These are phyloP conservation scores for Rynchops niger DNA, from an alignment of 2,113 vertebrate species.

Conservation along the genomic window DNA sequence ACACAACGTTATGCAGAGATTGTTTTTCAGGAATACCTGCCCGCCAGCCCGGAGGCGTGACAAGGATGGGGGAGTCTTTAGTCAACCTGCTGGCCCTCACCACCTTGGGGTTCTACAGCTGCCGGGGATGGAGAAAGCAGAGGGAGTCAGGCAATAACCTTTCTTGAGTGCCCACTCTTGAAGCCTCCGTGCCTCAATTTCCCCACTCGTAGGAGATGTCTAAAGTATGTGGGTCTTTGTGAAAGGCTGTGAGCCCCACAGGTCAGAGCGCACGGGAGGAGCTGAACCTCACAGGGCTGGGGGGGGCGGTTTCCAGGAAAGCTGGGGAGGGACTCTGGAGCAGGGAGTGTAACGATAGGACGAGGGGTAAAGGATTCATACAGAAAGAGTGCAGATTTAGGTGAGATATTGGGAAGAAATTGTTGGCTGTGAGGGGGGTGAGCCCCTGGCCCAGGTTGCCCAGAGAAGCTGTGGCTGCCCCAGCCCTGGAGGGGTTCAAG, in stretches of 20 bases:
- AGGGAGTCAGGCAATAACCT: rapidly evolving
- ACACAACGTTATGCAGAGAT: rapidly evolving
- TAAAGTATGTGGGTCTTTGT: rapidly evolving
- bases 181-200: not conserved
- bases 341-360: rapidly evolving
- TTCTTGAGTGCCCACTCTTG: too few species aligned
- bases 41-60: not conserved
- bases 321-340: not conserved
- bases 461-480: too few species aligned
- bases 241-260: not conserved
- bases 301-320: not conserved
- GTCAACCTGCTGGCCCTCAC: too few species aligned
- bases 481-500: not conserved
- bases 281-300: not conserved
- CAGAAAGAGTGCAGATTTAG: not conserved
- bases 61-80: not conserved
- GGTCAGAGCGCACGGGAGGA: too few species aligned
- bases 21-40: not conserved
- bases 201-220: not conserved
- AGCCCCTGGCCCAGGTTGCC: not conserved
- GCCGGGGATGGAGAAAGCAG: not conserved
- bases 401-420: not conserved
- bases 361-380: not conserved
- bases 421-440: rapidly evolving
- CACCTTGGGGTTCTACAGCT: not conserved